Base-by-base conservation (phyloP, 2,888 invertebrate genomes). In the Pseudococcus viburni region DNA sequence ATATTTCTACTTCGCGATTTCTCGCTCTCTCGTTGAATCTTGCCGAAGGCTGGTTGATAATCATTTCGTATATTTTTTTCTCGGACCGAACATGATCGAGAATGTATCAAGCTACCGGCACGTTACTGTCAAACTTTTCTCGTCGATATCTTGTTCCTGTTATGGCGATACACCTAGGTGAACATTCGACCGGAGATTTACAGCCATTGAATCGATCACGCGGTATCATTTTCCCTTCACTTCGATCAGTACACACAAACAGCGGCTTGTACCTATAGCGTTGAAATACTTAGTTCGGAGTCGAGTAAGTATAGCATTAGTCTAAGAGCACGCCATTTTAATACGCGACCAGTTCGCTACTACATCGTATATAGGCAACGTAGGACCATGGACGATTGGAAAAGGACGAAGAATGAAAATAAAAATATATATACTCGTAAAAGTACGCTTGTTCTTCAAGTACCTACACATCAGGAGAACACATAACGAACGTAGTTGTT, bases 121-220 rank as follows among this genome's bases (percentile, higher is more conserved):
- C 68, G 68, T 73, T 73, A 15, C 68, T 33, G 68, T 73, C 68
- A 33, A 73, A 73, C 68, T 73, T 33, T 33, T 73, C 68, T 59
- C 9, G 68, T 33, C 68, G 68, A 73, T 73, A 73, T 73, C 68
- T 73, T 73, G 68, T 73, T 73, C 68, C 68, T 73, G 68, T 73
- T 73, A 73, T 73, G 68, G 68, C 15, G 68, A 22, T 22, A 73
- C 15, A 33, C 26, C 26, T 33, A 33, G 26, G 26, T 33, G 26
- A 33, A 33, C 26, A 12, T 26, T 11, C 68, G 68, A 12, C 12
- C 15, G 59, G 33, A 73, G 68, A 73, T 73, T 73, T 73, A 73
- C 68, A 73, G 33, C 68, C 68, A 12, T 73, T 15, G 33, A 73
- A 73, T 73, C 68, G 68, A 73, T 73, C 68, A 73, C 68, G 68